Evolutionary conservation across 1,140 invertebrate genomes (phyloP), one percentile per base, ranked within the genome.

Genomic region (Argopecten irradians): DNA sequence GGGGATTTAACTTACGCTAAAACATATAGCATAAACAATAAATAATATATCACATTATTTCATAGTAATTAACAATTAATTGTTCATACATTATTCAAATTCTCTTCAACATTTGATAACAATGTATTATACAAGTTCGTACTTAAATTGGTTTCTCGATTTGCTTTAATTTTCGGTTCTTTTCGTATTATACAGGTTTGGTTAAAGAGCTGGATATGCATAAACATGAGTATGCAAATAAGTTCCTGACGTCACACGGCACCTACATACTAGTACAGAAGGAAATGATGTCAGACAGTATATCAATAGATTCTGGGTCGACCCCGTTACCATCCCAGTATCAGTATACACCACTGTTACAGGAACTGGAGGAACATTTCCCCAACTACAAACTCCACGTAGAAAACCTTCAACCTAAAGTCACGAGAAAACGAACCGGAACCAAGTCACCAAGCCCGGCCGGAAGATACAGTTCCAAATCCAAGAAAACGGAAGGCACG

Each of bases 191-290:
- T 71, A 71, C 90, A 94, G 94, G 94, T 85, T 85, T 94, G 36
- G 91, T 94, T 5, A 93, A 94, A 87, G 94, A 94, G 83, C 90
- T 94, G 32, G 94, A 94, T 82, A 86, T 90, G 16, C 94, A 94
- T 86, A 91, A 91, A 71, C 88, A 92, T 41, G 94, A 94, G 82
- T 93, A 93, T 85, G 94, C 94, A 36, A 92, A 91, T 39, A 94
- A 94, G 88, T 93, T 89, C 90, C 89, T 94, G 34, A 88, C 85
- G 0, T 93, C 92, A 32, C 93, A 94, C 84, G 86, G 88, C 84
- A 94, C 94, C 16, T 94, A 94, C 89, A 93, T 94, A 34, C 90
- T 94, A 32, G 93, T 94, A n/a, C 90, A 94, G 86, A 94, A 94
- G 86, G 92, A 94, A 88, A 55, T 90, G 3, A 28, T 91, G n/a